phyloP scores from a whole-genome alignment of 2,888 invertebrate genomes.

The Drosophila suboccidentalis region DNA sequence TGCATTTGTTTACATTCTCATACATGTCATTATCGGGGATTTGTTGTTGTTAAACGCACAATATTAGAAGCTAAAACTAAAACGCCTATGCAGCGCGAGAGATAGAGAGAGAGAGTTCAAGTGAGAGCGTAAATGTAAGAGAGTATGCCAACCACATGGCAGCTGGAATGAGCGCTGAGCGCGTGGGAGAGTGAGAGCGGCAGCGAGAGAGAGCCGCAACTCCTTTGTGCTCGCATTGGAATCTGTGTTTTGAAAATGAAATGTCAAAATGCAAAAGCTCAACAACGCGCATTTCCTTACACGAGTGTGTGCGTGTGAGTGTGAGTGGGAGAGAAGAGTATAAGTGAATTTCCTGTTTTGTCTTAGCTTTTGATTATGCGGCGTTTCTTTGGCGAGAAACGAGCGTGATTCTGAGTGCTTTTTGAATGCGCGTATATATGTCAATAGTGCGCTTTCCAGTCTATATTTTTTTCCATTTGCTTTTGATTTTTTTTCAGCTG shows the following conservation, averaged over 20 bases:
- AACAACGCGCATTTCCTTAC: conserved; percentile 75
- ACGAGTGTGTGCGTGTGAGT: conserved; percentile 28
- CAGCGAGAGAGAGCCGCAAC: conserved; percentile 12
- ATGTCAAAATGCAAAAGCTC: conserved; percentile 78
- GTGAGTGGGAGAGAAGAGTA: conserved; percentile 38
- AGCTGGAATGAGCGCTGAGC: conserved; percentile 42
- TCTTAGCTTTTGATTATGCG: conserved; percentile 75
- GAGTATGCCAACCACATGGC: not conserved
- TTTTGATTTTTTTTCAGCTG: conserved; percentile 59
- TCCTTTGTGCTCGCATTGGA: conserved; percentile 47
- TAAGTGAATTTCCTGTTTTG: conserved; percentile 81
- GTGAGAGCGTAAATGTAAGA: conserved; percentile 16
- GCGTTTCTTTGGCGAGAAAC: conserved; percentile 63
- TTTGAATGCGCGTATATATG: conserved; percentile 79
- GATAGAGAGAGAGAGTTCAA: conserved; percentile 8
- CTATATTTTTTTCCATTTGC: conserved; percentile 44
- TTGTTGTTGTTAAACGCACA: conserved; percentile 43
- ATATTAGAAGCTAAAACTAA: conserved; percentile 35
- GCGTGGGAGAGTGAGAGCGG: conserved; percentile 14
- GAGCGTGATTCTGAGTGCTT: conserved; percentile 56
- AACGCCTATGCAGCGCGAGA: conserved; percentile 25
- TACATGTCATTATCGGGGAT: conserved; percentile 41
- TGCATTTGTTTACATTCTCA: conserved; percentile 74
- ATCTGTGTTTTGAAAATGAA: conserved; percentile 77
- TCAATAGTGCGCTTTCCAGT: conserved; percentile 85